Evolutionary conservation across 2,797 vertebrate species (phyloP), one percentile per base, ranked within the genome.

Genomic region (Denticeps clupeoides): DNA sequence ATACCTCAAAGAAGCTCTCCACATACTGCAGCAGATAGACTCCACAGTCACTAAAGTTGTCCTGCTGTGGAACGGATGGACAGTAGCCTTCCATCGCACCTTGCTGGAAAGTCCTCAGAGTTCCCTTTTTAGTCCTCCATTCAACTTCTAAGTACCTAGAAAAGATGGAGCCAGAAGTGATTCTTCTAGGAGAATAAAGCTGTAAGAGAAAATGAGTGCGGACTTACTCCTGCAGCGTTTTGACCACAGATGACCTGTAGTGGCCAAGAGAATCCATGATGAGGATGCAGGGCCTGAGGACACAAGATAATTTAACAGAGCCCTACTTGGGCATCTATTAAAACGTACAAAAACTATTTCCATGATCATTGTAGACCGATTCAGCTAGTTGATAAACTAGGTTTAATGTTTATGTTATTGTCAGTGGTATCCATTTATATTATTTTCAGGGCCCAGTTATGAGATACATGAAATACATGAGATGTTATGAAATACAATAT

Each of bases 1-100:
- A 23, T 50, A 89, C 88, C 77, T 86, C 84, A 65, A 90, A 86
- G 69, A 90, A 89, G 58, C 87, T 89, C 66, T 90, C 87, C 53
- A 89, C 85, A 40, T 88, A 89, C 64, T 90, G 88, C 27, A 90
- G 59, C 12, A 89, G 60, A 33, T 86, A 90, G 15, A 90, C 75
- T 13, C 88, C 88, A 61, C 88, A 90, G 47, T 90, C 88, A 47
- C 86, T 89, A 57, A 80, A 83, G 69, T 90, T 90, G 65, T 89
- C 86, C 53, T 90, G 87, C 59, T 89, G 83, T 19, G 87, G 87
- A 59, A 90, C 86, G 75, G 78, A 79, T 26, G 85, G 83, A 60
- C 79, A 87, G 57, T 80, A 89, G 59, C 86, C 86, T 68, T 80
- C 86, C 76, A 88, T 87, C 46, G 80, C 70, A 3, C 79, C 83